A percentile compares a stretch with the other conserved stretches of the same genome.
phyloP scores from a whole-genome alignment of 2,888 invertebrate species.

The Cephus pygmeus region DNA sequence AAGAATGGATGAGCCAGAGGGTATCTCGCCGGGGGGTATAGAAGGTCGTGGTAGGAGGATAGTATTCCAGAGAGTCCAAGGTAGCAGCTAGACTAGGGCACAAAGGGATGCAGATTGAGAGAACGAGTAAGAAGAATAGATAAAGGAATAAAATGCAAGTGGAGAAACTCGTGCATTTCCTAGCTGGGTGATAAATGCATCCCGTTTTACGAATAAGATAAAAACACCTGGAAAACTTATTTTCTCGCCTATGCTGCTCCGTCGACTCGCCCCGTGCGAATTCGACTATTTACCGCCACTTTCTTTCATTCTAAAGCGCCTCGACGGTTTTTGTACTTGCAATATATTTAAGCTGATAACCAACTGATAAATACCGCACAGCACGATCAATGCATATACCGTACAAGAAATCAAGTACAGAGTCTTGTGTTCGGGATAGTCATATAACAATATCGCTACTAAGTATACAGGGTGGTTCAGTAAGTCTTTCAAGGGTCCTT shows the following conservation, averaged over 20 bases:
- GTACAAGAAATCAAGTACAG: no score
- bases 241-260: not conserved
- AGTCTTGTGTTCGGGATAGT: not conserved
- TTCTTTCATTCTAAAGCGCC: not conserved
- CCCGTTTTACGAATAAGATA: not conserved
- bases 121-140: not conserved
- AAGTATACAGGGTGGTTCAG: not conserved
- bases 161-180: not conserved
- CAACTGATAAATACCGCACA: not conserved
- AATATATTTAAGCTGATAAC: not conserved
- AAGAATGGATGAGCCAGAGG: not conserved
- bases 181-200: not conserved
- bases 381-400: not conserved
- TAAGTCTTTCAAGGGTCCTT: not conserved
- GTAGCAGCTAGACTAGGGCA: not conserved
- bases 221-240: not conserved
- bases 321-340: not conserved
- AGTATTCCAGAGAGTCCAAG: not conserved
- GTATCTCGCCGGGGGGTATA: not conserved
- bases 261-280: not conserved
- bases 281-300: not conserved
- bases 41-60: not conserved
- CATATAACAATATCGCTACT: not conserved
- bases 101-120: not conserved
- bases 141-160: not conserved